These are phyloP conservation scores for Argynnis bischoffii DNA, from an alignment of 2,888 invertebrate genomes.

Conservation along the genomic window DNA sequence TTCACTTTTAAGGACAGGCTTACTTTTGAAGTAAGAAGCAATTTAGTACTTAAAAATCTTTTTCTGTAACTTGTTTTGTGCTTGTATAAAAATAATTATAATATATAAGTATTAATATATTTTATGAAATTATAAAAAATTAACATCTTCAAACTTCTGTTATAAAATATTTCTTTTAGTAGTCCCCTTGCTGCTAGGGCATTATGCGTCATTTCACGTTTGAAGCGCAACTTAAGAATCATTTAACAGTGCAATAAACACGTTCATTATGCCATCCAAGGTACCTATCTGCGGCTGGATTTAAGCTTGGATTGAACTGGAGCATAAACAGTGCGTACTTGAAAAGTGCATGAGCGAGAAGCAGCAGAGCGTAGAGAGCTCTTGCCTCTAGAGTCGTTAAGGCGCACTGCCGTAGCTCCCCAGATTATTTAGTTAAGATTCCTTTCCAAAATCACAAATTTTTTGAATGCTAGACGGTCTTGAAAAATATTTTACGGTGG, in stretches of 20 bases:
- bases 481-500: not conserved
- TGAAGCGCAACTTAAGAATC: constrained; percentile 1
- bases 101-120: not conserved
- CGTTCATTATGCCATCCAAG: constrained; percentile 8
- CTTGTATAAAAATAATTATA: not conserved
- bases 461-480: constrained; percentile 4
- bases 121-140: not conserved
- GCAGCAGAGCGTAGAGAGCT: constrained; percentile 60
- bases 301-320: constrained; percentile 43
- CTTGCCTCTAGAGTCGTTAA: constrained; percentile 67
- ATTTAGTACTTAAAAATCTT: constrained; percentile 4
- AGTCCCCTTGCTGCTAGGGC: not conserved
- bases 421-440: constrained; percentile 61
- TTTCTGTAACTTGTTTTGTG: constrained; percentile 1
- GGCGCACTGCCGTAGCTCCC: constrained; percentile 47
- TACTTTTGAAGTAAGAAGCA: constrained; percentile 20
- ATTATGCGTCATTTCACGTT: not conserved
- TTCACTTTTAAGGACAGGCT: constrained; percentile 37
- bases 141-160: not conserved
- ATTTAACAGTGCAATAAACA: constrained; percentile 2
- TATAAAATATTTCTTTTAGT: not conserved
- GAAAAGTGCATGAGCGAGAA: constrained; percentile 72
- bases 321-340: constrained; percentile 76
- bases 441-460: constrained; percentile 50
- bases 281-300: constrained; percentile 10